These are phyloP conservation scores for Ichneumoninae sp. DNA, from an alignment of 2,888 invertebrate species.

Conservation along the genomic window DNA sequence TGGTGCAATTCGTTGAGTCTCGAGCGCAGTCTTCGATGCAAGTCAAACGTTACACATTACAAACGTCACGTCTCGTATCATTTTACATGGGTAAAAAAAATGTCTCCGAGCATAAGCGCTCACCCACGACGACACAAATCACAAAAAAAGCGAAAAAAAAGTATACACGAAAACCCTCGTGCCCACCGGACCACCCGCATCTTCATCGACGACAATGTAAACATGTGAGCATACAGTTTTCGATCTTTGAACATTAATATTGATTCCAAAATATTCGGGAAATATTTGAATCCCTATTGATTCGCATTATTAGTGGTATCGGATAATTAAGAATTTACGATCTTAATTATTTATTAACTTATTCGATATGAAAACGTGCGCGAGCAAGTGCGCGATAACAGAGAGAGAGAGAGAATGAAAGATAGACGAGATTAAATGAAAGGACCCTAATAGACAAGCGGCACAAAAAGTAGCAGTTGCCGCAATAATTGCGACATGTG, in stretches of 20 bases:
- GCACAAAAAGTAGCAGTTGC: no score
- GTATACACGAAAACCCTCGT: conserved; percentile 26
- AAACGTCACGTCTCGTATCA: conserved; percentile 10
- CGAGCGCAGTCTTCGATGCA: conserved; percentile 27
- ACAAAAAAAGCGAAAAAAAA: conserved; percentile 31
- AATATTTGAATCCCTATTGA: conserved; percentile 75
- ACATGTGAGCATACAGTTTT: conserved; percentile 65
- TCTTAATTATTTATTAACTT: conserved; percentile 72
- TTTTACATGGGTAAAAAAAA: conserved; percentile 14
- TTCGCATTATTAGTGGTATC: conserved; percentile 71
- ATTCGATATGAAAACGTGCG: conserved; percentile 55
- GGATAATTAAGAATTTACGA: conserved; percentile 66
- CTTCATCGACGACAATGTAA: conserved; percentile 69
- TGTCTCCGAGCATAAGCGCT: conserved; percentile 22
- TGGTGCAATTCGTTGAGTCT: conserved; percentile 56
- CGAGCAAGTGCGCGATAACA: conserved; percentile 1
- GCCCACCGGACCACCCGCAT: conserved; percentile 34
- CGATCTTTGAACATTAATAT: conserved; percentile 65
- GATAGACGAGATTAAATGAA: conserved; percentile 10
- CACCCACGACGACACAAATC: conserved; percentile 59
- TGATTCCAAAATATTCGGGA: conserved; percentile 55
- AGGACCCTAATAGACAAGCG: not conserved
- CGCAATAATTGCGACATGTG: no score
- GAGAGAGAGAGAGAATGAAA: conserved; percentile 7
- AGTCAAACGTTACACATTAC: conserved; percentile 15